These are phyloP conservation scores for Agelastica alni DNA, from an alignment of 2,888 invertebrate species.

Conservation along the genomic window DNA sequence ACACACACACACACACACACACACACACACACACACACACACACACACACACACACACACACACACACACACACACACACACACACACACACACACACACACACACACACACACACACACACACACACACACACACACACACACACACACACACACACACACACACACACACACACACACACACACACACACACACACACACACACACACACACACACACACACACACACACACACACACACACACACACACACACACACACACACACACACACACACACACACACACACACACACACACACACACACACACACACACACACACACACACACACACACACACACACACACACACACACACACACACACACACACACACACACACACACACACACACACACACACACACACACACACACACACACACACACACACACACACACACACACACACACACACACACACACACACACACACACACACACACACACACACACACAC, in stretches of 20 bases:
- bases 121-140: not conserved
- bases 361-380: not conserved
- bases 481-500: not conserved
- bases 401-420: too few species aligned
- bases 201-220: too few species aligned
- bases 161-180: too few species aligned
- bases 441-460: not conserved
- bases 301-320: not conserved
- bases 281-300: not conserved
- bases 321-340: not conserved
- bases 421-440: not conserved
- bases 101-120: not conserved
- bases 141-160: not conserved
- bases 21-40: not conserved
- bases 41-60: not conserved
- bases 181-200: too few species aligned
- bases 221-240: not conserved
- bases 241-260: not conserved
- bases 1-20: too few species aligned
- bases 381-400: not conserved
- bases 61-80: not conserved
- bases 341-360: not conserved
- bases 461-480: not conserved
- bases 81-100: not conserved
- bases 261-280: not conserved